Conservation (phyloP, 92 coral and sea anemone species). For the Phenganax subtilis region DNA sequence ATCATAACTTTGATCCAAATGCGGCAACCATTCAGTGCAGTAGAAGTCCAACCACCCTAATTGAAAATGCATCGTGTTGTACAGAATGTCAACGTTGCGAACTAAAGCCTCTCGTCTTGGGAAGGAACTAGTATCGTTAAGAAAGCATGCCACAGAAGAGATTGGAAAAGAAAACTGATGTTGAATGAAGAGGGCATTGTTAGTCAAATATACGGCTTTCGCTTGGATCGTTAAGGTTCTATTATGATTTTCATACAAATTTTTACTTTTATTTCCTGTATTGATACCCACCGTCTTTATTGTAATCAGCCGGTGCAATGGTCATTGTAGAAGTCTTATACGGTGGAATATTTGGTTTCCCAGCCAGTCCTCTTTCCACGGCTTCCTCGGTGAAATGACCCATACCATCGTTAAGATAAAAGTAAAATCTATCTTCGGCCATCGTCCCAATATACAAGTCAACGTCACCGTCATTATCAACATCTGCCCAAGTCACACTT, state of each 20-base stretch:
- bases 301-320: conserved; percentile 85
- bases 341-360: conserved; percentile 73
- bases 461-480: conserved; percentile 92
- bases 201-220: no score
- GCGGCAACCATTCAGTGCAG: conserved; percentile 98
- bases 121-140: no score
- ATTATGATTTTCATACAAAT: no score
- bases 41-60: conserved; percentile 86
- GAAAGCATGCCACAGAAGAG: no score
- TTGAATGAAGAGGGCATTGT: no score
- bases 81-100: no score
- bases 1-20: conserved; percentile 90
- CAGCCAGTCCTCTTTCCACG: conserved; percentile 73
- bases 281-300: conserved; percentile 59
- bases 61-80: background rate
- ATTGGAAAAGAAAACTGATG: no score
- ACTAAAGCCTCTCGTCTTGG: no score
- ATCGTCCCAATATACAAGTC: conserved; percentile 85
- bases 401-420: conserved; percentile 90
- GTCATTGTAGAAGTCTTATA: conserved; percentile 93
- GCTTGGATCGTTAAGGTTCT: no score
- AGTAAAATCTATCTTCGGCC: conserved; percentile 82
- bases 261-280: no score
- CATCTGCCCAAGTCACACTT: conserved; percentile 78
- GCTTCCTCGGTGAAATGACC: conserved; percentile 94